Evolutionary conservation across 2,888 invertebrate genomes (phyloP), one percentile per base, ranked within the genome.

Genomic region (Tridacna crocea): DNA sequence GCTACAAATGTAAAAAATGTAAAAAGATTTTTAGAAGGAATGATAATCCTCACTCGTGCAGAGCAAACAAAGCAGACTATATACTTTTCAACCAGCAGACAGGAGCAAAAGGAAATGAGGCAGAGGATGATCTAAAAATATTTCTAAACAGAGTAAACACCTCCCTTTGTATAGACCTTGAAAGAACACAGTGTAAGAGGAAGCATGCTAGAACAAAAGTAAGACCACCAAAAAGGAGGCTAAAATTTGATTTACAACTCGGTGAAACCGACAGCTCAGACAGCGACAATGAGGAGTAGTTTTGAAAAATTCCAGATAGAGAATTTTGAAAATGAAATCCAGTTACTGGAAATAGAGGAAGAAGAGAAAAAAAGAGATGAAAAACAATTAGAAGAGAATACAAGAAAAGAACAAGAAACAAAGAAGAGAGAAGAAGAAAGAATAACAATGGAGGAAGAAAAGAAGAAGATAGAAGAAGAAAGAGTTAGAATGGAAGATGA

Each of bases 341-440:
- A 65, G 77, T 19, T 65, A 22, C 58, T 22, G 55, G 73, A 72
- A 70, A 75, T 72, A 81, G 78, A 81, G 70, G 63, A 55, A 65
- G 81, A 84, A 65, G 68, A 63, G 80, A 68, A 77, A 70, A 72
- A 22, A 72, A n/a, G n/a, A n/a, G n/a, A n/a, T n/a, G n/a, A n/a
- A n/a, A n/a, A n/a, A n/a, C n/a, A n/a, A n/a, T n/a, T n/a, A n/a
- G n/a, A n/a, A n/a, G n/a, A n/a, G n/a, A n/a, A n/a, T n/a, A n/a
- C n/a, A n/a, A n/a, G n/a, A n/a, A n/a, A n/a, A n/a, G n/a, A n/a
- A n/a, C n/a, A n/a, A n/a, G n/a, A n/a, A n/a, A n/a, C n/a, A n/a
- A n/a, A n/a, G n/a, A n/a, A n/a, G n/a, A n/a, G n/a, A n/a, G n/a
- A n/a, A n/a, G n/a, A n/a, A n/a, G n/a, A n/a, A n/a, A n/a, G n/a